Percentiles rank a stretch among this genome's conserved stretches.
Conservation (phyloP, 2,888 invertebrate genomes). For the Melikaiella ostensackeni region DNA sequence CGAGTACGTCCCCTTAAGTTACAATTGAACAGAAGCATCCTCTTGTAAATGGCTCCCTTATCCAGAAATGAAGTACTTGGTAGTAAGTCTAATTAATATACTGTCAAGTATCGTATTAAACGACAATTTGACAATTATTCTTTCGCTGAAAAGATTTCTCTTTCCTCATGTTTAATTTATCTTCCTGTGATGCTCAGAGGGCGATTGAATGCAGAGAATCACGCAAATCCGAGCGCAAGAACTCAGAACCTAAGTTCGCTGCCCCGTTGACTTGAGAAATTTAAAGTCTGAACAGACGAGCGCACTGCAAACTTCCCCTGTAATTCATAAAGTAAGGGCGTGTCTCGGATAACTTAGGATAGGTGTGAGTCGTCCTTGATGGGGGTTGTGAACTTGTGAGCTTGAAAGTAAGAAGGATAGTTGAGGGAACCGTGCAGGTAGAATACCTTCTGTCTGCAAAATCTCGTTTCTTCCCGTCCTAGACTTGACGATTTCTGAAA, state of each 20-base stretch:
- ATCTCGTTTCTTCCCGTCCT: background rate
- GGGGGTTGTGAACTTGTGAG: background rate
- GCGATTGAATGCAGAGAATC: constrained; percentile 2
- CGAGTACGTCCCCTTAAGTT: no score
- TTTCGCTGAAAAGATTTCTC: background rate
- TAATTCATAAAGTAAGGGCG: constrained; percentile 62
- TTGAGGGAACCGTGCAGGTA: background rate
- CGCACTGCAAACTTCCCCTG: constrained; percentile 57
- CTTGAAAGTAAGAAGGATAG: constrained; percentile 8
- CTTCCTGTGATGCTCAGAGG: background rate
- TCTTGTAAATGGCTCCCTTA: no score
- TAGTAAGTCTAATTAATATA: background rate
- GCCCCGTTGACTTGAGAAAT: constrained; percentile 17
- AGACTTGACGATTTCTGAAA: background rate
- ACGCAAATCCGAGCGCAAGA: constrained; percentile 24
- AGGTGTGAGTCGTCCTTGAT: constrained; percentile 49
- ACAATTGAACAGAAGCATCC: no score
- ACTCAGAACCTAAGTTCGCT: background rate
- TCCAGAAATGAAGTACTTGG: no score
- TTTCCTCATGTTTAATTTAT: constrained; percentile 1
- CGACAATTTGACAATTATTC: background rate
- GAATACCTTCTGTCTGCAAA: background rate
- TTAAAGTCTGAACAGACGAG: constrained; percentile 40
- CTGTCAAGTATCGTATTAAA: background rate
- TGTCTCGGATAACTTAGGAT: constrained; percentile 46